Conservation (phyloP, 2,888 invertebrate genomes). For the Endomychus coccineus region DNA sequence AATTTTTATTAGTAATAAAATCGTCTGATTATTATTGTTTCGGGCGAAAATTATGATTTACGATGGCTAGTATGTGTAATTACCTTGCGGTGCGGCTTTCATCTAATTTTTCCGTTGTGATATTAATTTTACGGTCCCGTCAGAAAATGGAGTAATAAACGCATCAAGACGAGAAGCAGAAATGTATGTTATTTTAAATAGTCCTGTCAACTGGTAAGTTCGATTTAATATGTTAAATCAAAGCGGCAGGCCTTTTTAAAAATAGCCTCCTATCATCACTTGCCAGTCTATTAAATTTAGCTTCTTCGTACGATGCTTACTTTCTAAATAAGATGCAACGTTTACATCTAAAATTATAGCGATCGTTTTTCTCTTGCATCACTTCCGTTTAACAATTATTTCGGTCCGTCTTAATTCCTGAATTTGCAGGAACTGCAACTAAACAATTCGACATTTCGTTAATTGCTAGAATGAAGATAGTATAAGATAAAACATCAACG, state of each 20-base stretch:
- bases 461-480: no score
- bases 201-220: constrained; percentile 37
- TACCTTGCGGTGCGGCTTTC: neutral
- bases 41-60: constrained; percentile 12
- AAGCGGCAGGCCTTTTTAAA: constrained; percentile 32
- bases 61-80: constrained; percentile 11
- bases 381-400: constrained; percentile 9
- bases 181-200: constrained; percentile 40
- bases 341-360: constrained; percentile 9
- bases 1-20: constrained; percentile 6
- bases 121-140: constrained; percentile 8
- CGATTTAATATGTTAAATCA: constrained; percentile 37
- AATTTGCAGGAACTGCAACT: no score
- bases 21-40: constrained; percentile 13
- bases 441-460: no score
- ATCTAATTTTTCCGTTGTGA: neutral
- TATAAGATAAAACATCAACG: no score
- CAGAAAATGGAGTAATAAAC: constrained; percentile 12
- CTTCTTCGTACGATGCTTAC: constrained; percentile 4
- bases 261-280: constrained; percentile 31
- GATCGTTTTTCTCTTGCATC: constrained; percentile 2
- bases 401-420: neutral
- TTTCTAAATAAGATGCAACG: constrained; percentile 4
- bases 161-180: constrained; percentile 34
- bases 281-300: constrained; percentile 12